phyloP scores from a whole-genome alignment of 2,797 vertebrate genomes.

The Sarcophilus harrisii region DNA sequence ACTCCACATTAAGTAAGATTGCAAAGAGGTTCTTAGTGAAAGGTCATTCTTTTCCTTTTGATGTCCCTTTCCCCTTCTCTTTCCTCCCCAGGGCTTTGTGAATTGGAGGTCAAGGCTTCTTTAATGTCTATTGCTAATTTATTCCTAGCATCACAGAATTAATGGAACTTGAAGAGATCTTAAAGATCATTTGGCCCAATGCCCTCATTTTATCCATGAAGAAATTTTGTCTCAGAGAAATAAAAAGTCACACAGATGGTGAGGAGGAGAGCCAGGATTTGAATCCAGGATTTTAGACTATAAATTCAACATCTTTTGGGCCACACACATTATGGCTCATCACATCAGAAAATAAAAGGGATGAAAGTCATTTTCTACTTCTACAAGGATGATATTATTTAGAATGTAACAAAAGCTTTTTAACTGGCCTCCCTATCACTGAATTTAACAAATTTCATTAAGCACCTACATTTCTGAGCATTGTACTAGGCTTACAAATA shows the following conservation, averaged over 20 bases:
- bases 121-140: background rate
- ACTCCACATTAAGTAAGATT: background rate
- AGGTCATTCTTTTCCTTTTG: background rate
- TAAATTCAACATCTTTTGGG: background rate
- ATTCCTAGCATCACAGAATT: background rate
- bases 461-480: background rate
- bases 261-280: background rate
- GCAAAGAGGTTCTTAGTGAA: background rate
- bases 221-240: background rate
- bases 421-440: background rate
- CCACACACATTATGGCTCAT: background rate
- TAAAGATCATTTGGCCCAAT: background rate
- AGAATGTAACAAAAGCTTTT: background rate
- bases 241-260: background rate
- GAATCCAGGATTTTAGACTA: background rate
- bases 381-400: background rate
- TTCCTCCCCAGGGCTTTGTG: background rate
- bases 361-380: background rate
- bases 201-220: background rate
- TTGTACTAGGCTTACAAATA: background rate
- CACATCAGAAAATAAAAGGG: background rate
- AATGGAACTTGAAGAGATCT: background rate
- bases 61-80: background rate
- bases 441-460: background rate
- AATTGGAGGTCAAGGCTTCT: background rate